These are phyloP conservation scores for Conus canariensis DNA, from an alignment of 2,888 invertebrate species.

Conservation along the genomic window DNA sequence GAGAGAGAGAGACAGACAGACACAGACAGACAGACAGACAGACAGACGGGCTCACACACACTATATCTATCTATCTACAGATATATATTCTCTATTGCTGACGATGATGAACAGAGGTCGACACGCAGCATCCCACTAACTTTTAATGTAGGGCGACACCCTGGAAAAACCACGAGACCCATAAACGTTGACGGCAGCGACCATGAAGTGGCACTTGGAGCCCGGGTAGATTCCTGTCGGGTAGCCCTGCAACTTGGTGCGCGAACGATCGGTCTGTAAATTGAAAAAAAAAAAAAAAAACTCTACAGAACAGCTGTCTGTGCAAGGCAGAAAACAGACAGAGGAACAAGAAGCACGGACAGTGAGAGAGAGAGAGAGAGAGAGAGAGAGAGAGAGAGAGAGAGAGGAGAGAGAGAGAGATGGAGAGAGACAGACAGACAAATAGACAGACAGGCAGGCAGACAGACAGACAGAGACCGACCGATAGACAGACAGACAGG, in stretches of 20 bases:
- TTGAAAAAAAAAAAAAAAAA: not conserved
- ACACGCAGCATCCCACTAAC: conserved; percentile 39
- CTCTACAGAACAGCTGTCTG: too few species aligned
- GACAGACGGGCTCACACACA: not conserved
- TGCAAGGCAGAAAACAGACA: not conserved
- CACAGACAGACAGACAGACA: not conserved
- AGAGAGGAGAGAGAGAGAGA: too few species aligned
- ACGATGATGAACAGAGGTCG: too few species aligned
- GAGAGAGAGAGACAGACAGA: not conserved
- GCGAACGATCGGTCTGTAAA: conserved; percentile 44
- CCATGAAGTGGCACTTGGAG: conserved; percentile 51
- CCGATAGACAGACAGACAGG: not conserved
- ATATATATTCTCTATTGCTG: too few species aligned
- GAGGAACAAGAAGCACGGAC: not conserved
- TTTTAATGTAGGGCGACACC: conserved; percentile 46
- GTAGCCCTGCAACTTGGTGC: conserved; percentile 46
- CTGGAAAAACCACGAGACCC: conserved; percentile 53
- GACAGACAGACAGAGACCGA: not conserved
- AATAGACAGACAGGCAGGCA: not conserved
- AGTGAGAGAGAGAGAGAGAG: not conserved
- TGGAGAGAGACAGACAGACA: too few species aligned
- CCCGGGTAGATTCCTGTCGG: conserved; percentile 49
- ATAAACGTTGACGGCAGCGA: conserved; percentile 52
- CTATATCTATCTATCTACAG: too few species aligned
- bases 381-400: not conserved